Base-by-base conservation (phyloP, 2,888 invertebrate species). In the Strigamia crassipes region DNA sequence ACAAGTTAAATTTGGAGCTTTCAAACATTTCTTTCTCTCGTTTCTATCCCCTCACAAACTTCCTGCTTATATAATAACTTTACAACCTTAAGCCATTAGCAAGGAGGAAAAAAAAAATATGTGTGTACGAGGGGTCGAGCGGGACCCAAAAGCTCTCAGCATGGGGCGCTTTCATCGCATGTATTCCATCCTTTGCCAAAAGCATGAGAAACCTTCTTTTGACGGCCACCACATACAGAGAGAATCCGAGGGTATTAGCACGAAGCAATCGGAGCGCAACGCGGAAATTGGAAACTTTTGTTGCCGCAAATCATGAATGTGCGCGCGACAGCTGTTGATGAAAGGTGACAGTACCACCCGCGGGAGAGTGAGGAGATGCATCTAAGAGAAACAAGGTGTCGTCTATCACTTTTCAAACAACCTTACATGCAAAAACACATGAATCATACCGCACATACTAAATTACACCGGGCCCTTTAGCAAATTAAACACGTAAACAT, bases 261-360 rank as follows among this genome's bases (percentile, higher is more conserved):
- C 73, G 73, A 73, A 31, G 73, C 73, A 73, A 73, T 73, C 73
- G 73, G 73, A 73, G 73, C 73, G 73, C 73, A 73, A 23, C 73
- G 73, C 73, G 73, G 73, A 73, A 73, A 73, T 73, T 73, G 73
- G 73, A 73, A 73, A 73, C 73, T 73, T 73, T 73, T 73, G 73
- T 73, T 73, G 73, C 73, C 73, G 73, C 73, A 73, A 73, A 73
- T 73, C 73, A 73, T 73, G 73, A 73, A 73, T 73, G 73, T 73
- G 73, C 73, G 73, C 73, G 73, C 73, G 73, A 73, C 73, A 73
- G 73, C 73, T 73, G 73, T 73, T 73, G 73, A 73, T 73, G 73
- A 73, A 73, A 73, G 73, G 73, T 73, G 73, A 73, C 73, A 73
- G 73, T 27, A 73, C 73, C 73, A 73, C 73, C 73, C 73, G 73